Percentiles rank a stretch among this genome's conserved stretches.
Evolutionary conservation across 1,140 invertebrate genomes (phyloP).

Genomic region (Hormaphis cornu): DNA sequence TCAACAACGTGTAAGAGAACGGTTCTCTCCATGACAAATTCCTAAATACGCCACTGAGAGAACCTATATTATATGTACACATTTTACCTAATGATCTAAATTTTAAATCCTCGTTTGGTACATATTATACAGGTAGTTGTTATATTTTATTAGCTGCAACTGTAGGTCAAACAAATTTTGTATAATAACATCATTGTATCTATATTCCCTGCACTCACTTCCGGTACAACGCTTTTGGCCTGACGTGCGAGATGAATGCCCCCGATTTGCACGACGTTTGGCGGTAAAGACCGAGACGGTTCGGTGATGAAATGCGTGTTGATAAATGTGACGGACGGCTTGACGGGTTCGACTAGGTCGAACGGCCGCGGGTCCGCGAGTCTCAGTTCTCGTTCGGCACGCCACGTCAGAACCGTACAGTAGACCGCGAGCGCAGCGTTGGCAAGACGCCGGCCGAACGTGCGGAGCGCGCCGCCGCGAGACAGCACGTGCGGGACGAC

Average conservation of each 20-base stretch:
- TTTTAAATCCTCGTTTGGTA: no score
- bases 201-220: no score
- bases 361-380: not conserved
- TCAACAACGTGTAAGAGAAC: no score
- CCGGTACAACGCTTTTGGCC: no score
- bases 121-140: no score
- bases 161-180: no score
- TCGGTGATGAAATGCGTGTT: constrained; percentile 41
- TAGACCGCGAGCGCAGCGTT: not conserved
- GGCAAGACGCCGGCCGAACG: not conserved
- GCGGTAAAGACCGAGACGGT: constrained; percentile 36
- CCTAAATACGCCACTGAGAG: no score
- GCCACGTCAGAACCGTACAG: not conserved
- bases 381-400: not conserved
- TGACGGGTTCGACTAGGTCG: not conserved
- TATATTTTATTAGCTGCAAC: no score
- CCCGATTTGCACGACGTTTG: constrained; percentile 39
- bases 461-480: not conserved
- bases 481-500: not conserved
- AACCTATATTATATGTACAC: no score
- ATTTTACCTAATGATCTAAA: no score
- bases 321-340: constrained; percentile 35
- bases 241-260: constrained; percentile 42
- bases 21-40: no score
- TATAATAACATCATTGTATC: no score